phyloP scores from a whole-genome alignment of 2,888 invertebrate genomes.

The Mythimna pallens region DNA sequence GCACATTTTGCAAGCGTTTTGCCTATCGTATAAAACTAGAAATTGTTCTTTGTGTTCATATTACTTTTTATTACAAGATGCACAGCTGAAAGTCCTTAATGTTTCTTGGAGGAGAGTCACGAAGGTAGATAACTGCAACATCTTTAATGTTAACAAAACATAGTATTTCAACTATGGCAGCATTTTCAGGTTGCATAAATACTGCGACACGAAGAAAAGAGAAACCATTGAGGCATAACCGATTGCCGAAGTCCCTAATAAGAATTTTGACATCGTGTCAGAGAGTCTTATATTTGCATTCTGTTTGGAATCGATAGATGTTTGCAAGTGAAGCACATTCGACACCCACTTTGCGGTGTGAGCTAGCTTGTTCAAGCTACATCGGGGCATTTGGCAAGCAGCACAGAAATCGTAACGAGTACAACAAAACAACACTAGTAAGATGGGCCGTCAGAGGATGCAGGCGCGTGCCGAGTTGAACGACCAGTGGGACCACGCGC shows the following conservation, averaged over 20 bases:
- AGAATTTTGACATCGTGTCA: slow-evolving; percentile 5
- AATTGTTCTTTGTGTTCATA: background rate
- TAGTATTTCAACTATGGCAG: background rate
- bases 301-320: slow-evolving; percentile 13
- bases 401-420: slow-evolving; percentile 67
- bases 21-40: slow-evolving; percentile 13
- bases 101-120: background rate
- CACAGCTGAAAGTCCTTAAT: background rate
- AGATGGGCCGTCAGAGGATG: slow-evolving; percentile 76
- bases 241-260: slow-evolving; percentile 11
- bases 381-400: slow-evolving; percentile 41
- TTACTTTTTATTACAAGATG: background rate
- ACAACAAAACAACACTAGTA: slow-evolving; percentile 78
- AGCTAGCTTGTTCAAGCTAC: slow-evolving; percentile 29
- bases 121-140: too few species aligned
- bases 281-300: slow-evolving; percentile 8
- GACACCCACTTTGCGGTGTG: slow-evolving; percentile 3
- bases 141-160: background rate
- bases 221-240: slow-evolving; percentile 7
- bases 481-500: slow-evolving; percentile 85
- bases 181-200: background rate
- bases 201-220: background rate
- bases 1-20: slow-evolving; percentile 14
- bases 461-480: slow-evolving; percentile 90
- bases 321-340: slow-evolving; percentile 26